Percentiles rank a stretch among this genome's conserved stretches.
phyloP scores from a whole-genome alignment of 2,797 vertebrate genomes.

The Mus minutoides region DNA sequence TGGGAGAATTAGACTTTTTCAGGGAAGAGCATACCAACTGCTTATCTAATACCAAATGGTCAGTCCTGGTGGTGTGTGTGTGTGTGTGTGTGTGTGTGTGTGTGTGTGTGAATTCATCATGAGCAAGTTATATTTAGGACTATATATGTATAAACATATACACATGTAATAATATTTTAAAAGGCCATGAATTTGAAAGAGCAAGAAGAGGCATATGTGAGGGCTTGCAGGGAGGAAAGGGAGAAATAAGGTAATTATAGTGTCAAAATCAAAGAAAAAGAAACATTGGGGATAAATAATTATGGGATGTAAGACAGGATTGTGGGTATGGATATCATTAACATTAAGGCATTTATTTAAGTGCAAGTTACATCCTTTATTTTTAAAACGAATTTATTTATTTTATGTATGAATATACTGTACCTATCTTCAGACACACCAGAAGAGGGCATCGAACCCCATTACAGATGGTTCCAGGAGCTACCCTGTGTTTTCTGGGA shows the following conservation, averaged over 20 bases:
- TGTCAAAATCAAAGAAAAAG: background rate
- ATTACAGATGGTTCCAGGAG: background rate
- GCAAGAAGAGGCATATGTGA: too few relatives aligned
- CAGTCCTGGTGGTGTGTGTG: background rate
- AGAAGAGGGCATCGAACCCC: background rate
- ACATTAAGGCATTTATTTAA: constrained; percentile 39
- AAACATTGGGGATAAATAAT: background rate
- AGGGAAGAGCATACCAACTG: background rate
- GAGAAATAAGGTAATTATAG: background rate
- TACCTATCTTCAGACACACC: background rate
- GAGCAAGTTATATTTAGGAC: background rate
- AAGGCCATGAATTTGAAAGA: too few relatives aligned
- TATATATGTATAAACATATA: background rate
- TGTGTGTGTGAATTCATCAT: background rate
- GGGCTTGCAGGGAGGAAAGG: background rate
- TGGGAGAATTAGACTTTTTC: background rate
- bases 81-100: too few relatives aligned
- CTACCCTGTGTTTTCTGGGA: background rate
- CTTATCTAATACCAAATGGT: background rate
- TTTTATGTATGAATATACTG: background rate
- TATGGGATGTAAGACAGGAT: background rate
- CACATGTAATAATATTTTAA: background rate
- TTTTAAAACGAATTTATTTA: background rate
- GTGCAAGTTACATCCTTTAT: constrained; percentile 11
- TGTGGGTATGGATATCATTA: background rate